Base-by-base conservation (phyloP, 2,113 vertebrate genomes). In the Paracanthobrama guichenoti region DNA sequence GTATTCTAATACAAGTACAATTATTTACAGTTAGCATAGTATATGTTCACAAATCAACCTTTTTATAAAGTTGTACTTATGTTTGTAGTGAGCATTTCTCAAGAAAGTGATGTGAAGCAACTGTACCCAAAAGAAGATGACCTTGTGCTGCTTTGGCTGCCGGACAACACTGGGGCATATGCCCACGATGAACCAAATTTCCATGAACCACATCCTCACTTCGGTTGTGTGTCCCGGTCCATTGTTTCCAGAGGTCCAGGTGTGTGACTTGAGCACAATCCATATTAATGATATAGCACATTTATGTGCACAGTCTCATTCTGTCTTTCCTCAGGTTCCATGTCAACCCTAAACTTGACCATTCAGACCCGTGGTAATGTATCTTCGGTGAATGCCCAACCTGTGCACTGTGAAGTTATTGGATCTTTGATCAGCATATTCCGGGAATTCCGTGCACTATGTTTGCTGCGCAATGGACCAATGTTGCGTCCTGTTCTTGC, bases 71-170 rank as follows among this genome's bases (percentile, higher is more conserved):
- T 53, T 53, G 13, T 7, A 4, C 7, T 22, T 69, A 1, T 85
- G 1, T 31, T 18, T 75, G 7, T 39, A 89, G 86, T 69, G 6
- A 53, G 16, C 26, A 83, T 89, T 57, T 79, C 10, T 75, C n/a
- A 94, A 50, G 39, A 77, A 3, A 93, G 95, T 79, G 86, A 95
- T 73, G 81, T 77, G 0, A 92, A 62, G 26, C 95, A 96, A 60
- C 89, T 91, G 48, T 92, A 96, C 42, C 96, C 95, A 0, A 96
- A 96, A 88, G 96, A 97, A 42, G 95, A 96, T 3, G 96, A 97
- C 59, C 85, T 97, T 69, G 92, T 97, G 3, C 92, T 96, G 87
- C 80, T 97, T 84, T 87, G 88, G 85, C 88, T 93, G 42, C 92
- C 88, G 2, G 93, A 93, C 59, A 89, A 84, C 64, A 88, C 87